phyloP scores from a whole-genome alignment of 2,797 vertebrate species.

The Oreochromis mossambicus region DNA sequence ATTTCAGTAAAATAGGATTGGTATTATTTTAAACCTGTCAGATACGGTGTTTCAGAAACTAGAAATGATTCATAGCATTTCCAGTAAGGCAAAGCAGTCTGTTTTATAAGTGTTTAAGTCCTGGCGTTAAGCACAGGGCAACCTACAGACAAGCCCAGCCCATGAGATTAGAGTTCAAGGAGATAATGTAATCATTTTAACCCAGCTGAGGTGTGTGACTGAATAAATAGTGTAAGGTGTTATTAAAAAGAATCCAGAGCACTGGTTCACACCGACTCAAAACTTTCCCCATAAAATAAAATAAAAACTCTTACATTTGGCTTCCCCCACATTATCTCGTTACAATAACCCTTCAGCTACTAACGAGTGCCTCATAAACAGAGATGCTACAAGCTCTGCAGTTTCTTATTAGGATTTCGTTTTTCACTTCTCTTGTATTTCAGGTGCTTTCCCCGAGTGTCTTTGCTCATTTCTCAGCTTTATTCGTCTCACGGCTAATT shows the following conservation, averaged over 20 bases:
- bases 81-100: neutral
- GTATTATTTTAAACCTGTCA: neutral
- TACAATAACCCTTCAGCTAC: neutral
- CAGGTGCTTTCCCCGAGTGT: neutral
- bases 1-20: neutral
- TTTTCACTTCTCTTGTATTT: neutral
- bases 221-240: neutral
- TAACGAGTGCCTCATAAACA: neutral
- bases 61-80: neutral
- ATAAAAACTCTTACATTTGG: neutral
- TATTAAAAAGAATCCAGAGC: neutral
- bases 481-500: neutral
- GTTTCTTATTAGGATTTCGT: neutral
- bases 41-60: neutral
- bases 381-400: neutral
- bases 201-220: neutral
- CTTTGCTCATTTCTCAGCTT: neutral
- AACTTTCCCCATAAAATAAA: neutral
- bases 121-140: neutral
- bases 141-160: slow-evolving; percentile 16
- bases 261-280: neutral
- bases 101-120: neutral
- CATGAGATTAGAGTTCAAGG: slow-evolving; percentile 42
- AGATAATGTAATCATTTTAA: slow-evolving; percentile 34
- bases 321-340: neutral